Base-by-base conservation (phyloP, 1,140 invertebrate species). In the Drosophila grimshawi region DNA sequence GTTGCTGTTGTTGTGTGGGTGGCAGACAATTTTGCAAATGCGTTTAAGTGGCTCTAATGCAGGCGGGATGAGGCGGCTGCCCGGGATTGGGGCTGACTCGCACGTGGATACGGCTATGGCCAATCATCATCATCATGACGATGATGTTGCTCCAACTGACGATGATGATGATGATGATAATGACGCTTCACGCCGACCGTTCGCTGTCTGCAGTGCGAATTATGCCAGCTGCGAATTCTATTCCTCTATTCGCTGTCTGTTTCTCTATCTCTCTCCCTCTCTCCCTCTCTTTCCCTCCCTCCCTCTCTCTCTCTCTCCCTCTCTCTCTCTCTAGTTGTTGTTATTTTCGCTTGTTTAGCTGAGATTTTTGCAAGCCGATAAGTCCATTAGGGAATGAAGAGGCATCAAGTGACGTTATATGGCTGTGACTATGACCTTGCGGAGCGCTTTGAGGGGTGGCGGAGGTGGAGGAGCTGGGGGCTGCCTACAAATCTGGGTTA, bases 31-130 rank as follows among this genome's bases (percentile, higher is more conserved):
- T 88, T 88, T 46, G 80, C 80, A 88, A 88, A 88, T 89, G 83
- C 85, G 77, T 89, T 88, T 88, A 88, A 88, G 83, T 88, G 83
- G 68, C 69, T 71, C 85, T 88, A 88, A 88, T 89, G 83, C 85
- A 67, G 76, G 83, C 83, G 83, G 85, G 83, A 66, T 76, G 83
- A 60, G 85, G 80, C 62, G 39, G 41, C 49, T 60, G 72, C 46
- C 55, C 43, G 66, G 60, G 51, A 48, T 30, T 45, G 62, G 53
- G 71, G 37, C 64, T 61, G 63, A 63, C 45, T 49, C 63, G 83
- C 83, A 86, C 83, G 83, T 86, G 83, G 85, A 83, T 88, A 73
- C 71, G 39, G 56, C 62, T 66, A 39, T 46, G 49, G 52, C 11
- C 72, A 46, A 33, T 29, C 39, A 55, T 35, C 37, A 45, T 37